Percentiles rank a stretch among this genome's conserved stretches.
phyloP scores from a whole-genome alignment of 1,140 invertebrate species.

The Oryctes rhinoceros region DNA sequence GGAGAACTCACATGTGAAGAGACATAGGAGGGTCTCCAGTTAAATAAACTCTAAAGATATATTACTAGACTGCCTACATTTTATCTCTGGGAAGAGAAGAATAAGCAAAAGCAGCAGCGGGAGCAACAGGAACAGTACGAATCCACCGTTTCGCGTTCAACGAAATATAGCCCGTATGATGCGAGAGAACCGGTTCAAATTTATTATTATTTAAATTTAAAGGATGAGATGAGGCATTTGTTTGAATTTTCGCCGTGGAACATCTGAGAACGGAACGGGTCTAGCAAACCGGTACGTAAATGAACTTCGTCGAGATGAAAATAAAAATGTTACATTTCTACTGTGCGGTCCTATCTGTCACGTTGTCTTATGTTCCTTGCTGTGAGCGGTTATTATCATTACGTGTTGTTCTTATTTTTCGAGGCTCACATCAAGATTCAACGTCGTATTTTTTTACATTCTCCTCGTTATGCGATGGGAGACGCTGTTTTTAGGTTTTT shows the following conservation, averaged over 20 bases:
- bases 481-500: too few relatives aligned
- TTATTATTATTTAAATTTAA: conserved; percentile 38
- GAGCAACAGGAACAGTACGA: not conserved
- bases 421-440: too few relatives aligned
- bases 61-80: conserved; percentile 21
- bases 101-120: conserved; percentile 11
- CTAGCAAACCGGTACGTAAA: conserved; percentile 4
- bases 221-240: conserved; percentile 20
- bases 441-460: too few relatives aligned
- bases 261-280: not conserved
- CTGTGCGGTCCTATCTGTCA: not conserved
- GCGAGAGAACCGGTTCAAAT: conserved; percentile 21
- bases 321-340: conserved; percentile 10
- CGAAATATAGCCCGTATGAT: conserved; percentile 23
- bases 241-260: conserved; percentile 18
- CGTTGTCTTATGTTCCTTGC: not conserved
- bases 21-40: not conserved
- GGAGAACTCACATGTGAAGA: not conserved
- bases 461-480: too few relatives aligned
- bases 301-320: conserved; percentile 16
- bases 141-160: conserved; percentile 2
- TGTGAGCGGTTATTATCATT: too few relatives aligned
- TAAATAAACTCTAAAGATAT: conserved; percentile 34
- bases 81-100: conserved; percentile 16
- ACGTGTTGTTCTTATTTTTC: too few relatives aligned